phyloP scores from a whole-genome alignment of 2,113 vertebrate species.

The Eulemur macaco region DNA sequence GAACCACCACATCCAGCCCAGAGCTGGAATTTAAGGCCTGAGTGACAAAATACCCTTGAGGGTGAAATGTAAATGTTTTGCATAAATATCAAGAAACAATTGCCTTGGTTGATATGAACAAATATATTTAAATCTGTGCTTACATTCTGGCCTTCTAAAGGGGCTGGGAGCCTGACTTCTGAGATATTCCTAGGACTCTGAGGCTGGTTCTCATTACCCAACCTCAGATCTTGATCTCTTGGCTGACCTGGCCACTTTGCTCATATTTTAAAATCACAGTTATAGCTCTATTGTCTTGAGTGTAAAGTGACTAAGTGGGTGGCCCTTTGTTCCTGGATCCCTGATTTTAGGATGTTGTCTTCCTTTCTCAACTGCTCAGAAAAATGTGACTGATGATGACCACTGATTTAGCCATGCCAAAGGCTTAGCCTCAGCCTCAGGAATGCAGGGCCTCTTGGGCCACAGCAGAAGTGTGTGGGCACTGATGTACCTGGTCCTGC shows the following conservation, averaged over 20 bases:
- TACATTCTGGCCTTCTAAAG: not conserved
- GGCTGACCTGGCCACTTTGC: not conserved
- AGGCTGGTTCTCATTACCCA: not conserved
- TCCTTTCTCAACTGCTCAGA: not conserved
- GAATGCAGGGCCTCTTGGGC: not conserved
- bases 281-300: not conserved
- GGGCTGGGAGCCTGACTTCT: not conserved
- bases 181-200: not conserved
- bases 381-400: not conserved
- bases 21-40: not conserved
- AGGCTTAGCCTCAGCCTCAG: not conserved
- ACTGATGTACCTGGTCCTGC: not conserved
- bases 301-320: not conserved
- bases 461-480: not conserved
- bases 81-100: not conserved
- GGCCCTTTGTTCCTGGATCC: not conserved
- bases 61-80: not conserved
- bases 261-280: not conserved
- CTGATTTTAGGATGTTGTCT: not conserved
- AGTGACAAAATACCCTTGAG: not conserved
- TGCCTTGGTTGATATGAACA: not conserved
- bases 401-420: not conserved
- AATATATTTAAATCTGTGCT: not conserved
- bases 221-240: not conserved
- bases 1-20: too few species aligned